Conservation (phyloP, 2,888 invertebrate species). For the Drosophila nigricruria region DNA sequence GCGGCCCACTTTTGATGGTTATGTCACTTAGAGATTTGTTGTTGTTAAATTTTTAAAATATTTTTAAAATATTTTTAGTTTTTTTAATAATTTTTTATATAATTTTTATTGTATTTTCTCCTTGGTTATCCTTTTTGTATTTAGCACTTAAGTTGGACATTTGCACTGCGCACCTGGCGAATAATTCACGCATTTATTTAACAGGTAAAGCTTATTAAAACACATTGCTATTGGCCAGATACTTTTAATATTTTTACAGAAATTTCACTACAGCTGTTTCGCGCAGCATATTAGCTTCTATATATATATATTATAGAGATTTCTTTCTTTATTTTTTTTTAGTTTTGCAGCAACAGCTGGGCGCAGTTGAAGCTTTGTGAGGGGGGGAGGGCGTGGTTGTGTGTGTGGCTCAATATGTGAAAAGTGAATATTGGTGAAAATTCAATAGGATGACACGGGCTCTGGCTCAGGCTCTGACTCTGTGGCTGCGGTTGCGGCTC, state of each 20-base stretch:
- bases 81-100: background rate
- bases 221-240: constrained; percentile 50
- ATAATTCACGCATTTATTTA: constrained; percentile 56
- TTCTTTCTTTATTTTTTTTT: background rate
- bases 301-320: no score
- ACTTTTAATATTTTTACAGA: constrained; percentile 11
- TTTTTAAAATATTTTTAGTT: constrained; percentile 16
- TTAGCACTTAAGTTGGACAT: constrained; percentile 38
- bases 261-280: constrained; percentile 50
- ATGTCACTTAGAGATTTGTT: constrained; percentile 2
- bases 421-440: constrained; percentile 34
- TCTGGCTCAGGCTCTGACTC: constrained; percentile 52
- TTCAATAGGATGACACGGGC: constrained; percentile 49
- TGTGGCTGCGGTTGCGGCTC: no score
- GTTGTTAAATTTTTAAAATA: background rate
- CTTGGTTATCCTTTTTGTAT: constrained; percentile 21
- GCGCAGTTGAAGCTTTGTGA: constrained; percentile 1
- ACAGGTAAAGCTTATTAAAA: constrained; percentile 63
- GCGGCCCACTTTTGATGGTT: background rate
- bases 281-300: constrained; percentile 18
- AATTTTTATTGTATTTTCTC: background rate
- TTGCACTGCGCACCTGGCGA: constrained; percentile 50
- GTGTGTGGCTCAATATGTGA: background rate
- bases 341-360: constrained; percentile 42
- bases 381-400: constrained; percentile 3